Evolutionary conservation across 2,113 vertebrate species (phyloP).

Genomic region (Oncorhynchus gorbuscha): DNA sequence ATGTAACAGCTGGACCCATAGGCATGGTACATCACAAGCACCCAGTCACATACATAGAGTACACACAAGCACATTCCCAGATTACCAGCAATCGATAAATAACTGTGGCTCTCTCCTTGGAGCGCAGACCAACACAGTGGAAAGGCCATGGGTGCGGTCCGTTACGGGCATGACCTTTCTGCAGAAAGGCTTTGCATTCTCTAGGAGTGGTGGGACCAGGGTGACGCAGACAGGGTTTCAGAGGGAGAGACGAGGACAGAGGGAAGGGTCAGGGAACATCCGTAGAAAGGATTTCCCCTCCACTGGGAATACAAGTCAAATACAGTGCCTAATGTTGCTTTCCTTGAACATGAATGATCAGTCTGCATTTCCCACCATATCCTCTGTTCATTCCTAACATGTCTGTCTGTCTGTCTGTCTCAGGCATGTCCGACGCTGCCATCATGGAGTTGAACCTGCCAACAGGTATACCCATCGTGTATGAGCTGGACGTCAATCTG

Average conservation of each 20-base stretch:
- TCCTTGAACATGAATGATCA: neutral
- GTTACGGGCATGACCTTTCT: conserved; percentile 77
- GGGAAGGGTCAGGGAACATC: neutral
- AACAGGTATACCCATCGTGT: conserved; percentile 95
- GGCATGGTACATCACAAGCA: neutral
- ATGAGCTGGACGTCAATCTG: conserved; percentile 91
- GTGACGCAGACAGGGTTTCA: conserved; percentile 4
- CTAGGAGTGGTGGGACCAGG: conserved; percentile 23
- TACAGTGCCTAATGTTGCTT: neutral
- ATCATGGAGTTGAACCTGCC: conserved; percentile 99
- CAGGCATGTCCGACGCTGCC: conserved; percentile 93
- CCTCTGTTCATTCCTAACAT: neutral
- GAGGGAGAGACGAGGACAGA: conserved; percentile 37
- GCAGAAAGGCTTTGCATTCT: conserved; percentile 66
- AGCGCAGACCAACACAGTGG: conserved; percentile 45
- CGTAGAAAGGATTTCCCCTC: no score
- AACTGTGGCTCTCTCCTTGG: conserved; percentile 40
- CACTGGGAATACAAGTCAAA: no score
- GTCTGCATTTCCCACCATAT: no score
- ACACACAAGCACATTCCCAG: conserved; percentile 16
- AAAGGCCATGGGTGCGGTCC: conserved; percentile 58
- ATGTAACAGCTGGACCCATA: no score
- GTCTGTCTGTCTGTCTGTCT: neutral
- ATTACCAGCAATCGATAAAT: conserved; percentile 65
- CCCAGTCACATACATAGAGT: neutral